Conservation (phyloP, 2,888 invertebrate genomes). For the Parnassius orleans region DNA sequence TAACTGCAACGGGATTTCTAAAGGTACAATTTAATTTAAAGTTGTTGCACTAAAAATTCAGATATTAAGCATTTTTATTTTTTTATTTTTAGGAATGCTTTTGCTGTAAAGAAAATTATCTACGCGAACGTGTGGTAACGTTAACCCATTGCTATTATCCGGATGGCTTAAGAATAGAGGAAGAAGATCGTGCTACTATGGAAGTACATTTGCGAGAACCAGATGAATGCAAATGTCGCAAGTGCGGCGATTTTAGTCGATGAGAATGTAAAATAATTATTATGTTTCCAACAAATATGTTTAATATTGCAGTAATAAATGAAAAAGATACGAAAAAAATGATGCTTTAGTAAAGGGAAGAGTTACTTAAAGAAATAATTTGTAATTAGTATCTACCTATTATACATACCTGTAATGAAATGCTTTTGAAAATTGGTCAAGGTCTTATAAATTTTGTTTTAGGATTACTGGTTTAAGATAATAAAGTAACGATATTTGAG, state of each 20-base stretch:
- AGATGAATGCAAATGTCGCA: slow-evolving; percentile 93
- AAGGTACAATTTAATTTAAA: slow-evolving; percentile 80
- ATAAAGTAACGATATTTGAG: no score
- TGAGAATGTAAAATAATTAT: background rate
- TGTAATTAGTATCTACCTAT: background rate
- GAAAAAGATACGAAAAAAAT: background rate
- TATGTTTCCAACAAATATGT: background rate
- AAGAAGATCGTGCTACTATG: slow-evolving; percentile 86
- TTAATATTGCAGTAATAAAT: background rate
- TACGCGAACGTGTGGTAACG: slow-evolving; percentile 89
- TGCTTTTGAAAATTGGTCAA: background rate
- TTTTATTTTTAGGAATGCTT: slow-evolving; percentile 88
- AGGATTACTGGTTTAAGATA: no score
- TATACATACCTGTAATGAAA: no score
- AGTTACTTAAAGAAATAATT: background rate
- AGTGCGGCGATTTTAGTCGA: slow-evolving; percentile 90
- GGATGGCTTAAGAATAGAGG: slow-evolving; percentile 88
- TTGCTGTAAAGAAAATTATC: slow-evolving; percentile 93
- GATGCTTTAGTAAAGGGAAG: background rate
- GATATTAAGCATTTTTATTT: background rate
- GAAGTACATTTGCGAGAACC: slow-evolving; percentile 92
- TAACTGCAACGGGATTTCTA: slow-evolving; percentile 92
- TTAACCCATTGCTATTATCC: slow-evolving; percentile 93
- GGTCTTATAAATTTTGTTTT: background rate
- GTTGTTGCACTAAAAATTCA: background rate